Percentiles rank a stretch among this genome's conserved stretches.
These are phyloP conservation scores for Echinarachnius parma DNA, from an alignment of 53 echinoderm and acorn worm species.

Conservation along the genomic window DNA sequence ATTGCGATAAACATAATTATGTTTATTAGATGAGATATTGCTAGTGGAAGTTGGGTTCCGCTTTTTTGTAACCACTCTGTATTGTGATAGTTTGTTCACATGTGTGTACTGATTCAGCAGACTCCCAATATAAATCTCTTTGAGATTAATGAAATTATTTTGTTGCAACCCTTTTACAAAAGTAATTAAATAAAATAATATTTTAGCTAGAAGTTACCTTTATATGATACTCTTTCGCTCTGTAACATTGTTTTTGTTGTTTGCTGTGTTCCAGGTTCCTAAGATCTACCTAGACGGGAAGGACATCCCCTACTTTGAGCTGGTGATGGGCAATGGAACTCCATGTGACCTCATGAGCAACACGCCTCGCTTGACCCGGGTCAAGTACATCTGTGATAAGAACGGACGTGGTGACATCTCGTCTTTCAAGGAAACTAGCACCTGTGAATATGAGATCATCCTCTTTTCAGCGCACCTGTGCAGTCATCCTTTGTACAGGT, in stretches of 20 bases:
- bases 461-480: slow-evolving; percentile 74
- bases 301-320: slow-evolving; percentile 88
- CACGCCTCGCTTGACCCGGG: slow-evolving; percentile 64
- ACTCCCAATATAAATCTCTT: no score
- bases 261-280: slow-evolving; percentile 57
- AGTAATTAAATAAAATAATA: no score
- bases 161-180: no score
- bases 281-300: slow-evolving; percentile 70
- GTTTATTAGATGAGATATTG: no score
- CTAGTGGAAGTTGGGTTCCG: no score
- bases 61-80: no score
- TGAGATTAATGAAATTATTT: no score
- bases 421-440: slow-evolving; percentile 81
- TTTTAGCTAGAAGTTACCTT: no score
- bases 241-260: not conserved
- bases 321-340: slow-evolving; percentile 85
- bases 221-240: no score
- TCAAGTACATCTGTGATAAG: slow-evolving; percentile 83
- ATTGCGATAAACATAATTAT: no score
- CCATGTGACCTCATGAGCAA: slow-evolving; percentile 76
- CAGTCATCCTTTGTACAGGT: slow-evolving; percentile 87
- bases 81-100: no score
- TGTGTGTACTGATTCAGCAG: no score
- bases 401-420: slow-evolving; percentile 77
- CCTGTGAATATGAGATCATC: slow-evolving; percentile 89